Conservation (phyloP, 2,113 vertebrate species). For the Panurus biarmicus region DNA sequence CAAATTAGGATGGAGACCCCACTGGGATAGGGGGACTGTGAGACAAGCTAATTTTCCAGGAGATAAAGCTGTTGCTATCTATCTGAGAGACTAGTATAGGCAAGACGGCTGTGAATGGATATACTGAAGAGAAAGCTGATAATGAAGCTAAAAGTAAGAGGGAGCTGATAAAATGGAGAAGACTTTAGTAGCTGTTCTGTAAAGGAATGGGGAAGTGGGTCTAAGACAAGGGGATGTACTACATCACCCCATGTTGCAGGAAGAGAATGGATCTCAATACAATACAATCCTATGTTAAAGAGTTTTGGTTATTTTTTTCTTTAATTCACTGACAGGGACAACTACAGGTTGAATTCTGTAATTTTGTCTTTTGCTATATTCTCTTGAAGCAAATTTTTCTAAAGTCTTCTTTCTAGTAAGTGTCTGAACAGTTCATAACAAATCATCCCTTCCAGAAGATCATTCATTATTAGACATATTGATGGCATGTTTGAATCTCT, state of each 20-base stretch:
- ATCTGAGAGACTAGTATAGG: background rate
- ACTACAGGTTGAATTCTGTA: background rate
- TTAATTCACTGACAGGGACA: background rate
- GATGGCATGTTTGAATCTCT: conserved; percentile 65
- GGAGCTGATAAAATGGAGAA: background rate
- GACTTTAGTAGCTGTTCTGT: background rate
- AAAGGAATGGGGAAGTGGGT: background rate
- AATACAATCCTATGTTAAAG: background rate
- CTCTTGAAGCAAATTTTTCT: conserved; percentile 34
- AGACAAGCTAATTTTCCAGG: background rate
- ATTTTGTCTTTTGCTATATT: conserved; percentile 20
- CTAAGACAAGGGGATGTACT: background rate
- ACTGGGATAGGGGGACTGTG: background rate
- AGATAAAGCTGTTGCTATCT: background rate
- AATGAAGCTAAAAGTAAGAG: background rate
- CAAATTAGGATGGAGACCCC: background rate
- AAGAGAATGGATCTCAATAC: background rate
- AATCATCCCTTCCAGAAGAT: conserved; percentile 50
- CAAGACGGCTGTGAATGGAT: background rate
- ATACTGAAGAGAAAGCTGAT: background rate
- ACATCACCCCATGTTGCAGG: background rate
- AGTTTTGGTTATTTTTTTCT: background rate
- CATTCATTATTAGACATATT: conserved; percentile 61
- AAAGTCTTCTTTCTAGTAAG: conserved; percentile 49
- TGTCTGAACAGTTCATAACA: conserved; percentile 60